phyloP scores from a whole-genome alignment of 2,797 vertebrate genomes.

The Arnoldichthys spilopterus region DNA sequence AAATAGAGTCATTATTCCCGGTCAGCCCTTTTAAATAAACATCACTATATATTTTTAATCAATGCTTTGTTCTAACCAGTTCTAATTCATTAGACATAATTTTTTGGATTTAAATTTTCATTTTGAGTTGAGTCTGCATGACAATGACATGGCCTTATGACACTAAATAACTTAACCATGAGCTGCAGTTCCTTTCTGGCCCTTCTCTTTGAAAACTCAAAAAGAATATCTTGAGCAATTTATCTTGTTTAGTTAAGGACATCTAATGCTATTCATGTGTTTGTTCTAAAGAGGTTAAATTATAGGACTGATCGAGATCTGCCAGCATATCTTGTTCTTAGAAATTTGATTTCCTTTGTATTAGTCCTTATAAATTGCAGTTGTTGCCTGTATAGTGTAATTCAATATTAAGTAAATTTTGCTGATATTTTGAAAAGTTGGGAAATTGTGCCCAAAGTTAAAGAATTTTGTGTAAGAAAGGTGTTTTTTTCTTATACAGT shows the following conservation, averaged over 20 bases:
- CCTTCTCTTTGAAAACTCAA: constrained; percentile 33
- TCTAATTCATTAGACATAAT: not conserved
- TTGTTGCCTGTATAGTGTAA: not conserved
- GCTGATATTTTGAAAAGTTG: not conserved
- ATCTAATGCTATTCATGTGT: constrained; percentile 34
- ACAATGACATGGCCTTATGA: not conserved
- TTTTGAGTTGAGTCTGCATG: not conserved
- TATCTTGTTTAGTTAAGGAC: constrained; percentile 53
- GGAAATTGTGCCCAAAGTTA: not conserved
- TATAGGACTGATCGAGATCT: constrained; percentile 35
- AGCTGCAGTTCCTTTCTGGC: constrained; percentile 24
- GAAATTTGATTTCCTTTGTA: too few relatives aligned
- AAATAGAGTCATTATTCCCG: constrained; percentile 1
- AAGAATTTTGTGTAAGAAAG: too few relatives aligned
- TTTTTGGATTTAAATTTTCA: not conserved
- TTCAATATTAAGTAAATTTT: not conserved
- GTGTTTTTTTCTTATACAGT: too few relatives aligned
- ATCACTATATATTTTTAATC: not conserved
- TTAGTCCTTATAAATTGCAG: not conserved
- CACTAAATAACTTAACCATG: not conserved
- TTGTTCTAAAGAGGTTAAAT: constrained; percentile 31
- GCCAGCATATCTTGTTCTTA: not conserved
- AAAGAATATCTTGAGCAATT: constrained; percentile 14
- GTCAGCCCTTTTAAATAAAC: constrained; percentile 1
- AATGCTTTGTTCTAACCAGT: not conserved